Conservation (phyloP, 2,113 vertebrate species). For the Fukomys damarensis region DNA sequence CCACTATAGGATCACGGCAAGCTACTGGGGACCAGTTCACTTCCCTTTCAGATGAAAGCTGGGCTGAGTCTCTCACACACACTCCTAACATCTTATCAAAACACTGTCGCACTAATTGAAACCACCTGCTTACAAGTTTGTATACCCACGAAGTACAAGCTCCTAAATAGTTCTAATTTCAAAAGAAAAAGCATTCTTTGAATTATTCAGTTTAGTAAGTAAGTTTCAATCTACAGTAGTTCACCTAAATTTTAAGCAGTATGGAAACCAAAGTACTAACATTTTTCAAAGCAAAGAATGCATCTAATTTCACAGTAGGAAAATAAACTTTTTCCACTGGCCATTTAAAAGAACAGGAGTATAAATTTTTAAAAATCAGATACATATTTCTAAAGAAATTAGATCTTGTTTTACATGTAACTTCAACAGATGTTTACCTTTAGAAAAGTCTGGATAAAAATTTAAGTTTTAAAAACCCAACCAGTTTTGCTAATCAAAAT, state of each 20-base stretch:
- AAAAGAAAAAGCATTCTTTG: background rate
- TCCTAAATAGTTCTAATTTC: slow-evolving; percentile 29
- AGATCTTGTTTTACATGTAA: slow-evolving; percentile 37
- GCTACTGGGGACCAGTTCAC: no score
- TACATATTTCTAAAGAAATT: slow-evolving; percentile 10
- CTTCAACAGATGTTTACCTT: slow-evolving; percentile 53
- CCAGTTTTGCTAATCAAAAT: slow-evolving; percentile 27
- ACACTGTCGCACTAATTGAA: background rate
- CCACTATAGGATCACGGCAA: no score
- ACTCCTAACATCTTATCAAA: background rate
- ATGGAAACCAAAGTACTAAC: slow-evolving; percentile 15
- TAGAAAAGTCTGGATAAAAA: slow-evolving; percentile 46
- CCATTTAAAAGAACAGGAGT: slow-evolving; percentile 30
- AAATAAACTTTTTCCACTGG: slow-evolving; percentile 36
- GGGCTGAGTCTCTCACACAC: background rate
- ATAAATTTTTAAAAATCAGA: background rate
- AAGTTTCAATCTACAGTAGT: slow-evolving; percentile 30
- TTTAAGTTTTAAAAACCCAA: background rate
- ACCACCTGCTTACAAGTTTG: background rate
- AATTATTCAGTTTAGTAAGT: slow-evolving; percentile 13
- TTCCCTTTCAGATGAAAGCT: background rate
- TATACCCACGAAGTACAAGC: background rate
- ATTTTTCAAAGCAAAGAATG: slow-evolving; percentile 52
- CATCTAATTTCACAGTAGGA: background rate
- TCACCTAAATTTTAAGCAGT: slow-evolving; percentile 45